phyloP scores from a whole-genome alignment of 2,797 vertebrate genomes.

The Chloroceryle amazona region DNA sequence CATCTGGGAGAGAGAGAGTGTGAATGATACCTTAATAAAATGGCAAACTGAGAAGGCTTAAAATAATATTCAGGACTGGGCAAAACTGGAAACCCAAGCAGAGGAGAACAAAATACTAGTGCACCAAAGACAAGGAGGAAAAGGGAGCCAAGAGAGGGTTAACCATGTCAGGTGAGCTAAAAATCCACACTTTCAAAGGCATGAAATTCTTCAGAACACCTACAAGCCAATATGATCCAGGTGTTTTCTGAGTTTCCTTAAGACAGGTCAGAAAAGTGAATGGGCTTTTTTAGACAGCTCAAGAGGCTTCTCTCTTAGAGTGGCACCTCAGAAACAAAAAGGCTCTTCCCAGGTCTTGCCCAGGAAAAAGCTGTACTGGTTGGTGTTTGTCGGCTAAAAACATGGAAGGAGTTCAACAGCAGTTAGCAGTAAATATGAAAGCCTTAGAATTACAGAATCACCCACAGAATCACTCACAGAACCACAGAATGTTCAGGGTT shows the following conservation, averaged over 20 bases:
- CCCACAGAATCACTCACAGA: too few relatives aligned
- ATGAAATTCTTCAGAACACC: neutral
- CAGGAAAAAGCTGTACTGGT: neutral
- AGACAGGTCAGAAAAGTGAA: neutral
- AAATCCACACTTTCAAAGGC: neutral
- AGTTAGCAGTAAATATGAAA: neutral
- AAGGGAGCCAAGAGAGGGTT: neutral
- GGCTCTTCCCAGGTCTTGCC: neutral
- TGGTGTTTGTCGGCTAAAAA: neutral
- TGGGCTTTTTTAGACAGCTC: neutral
- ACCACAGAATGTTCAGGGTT: too few relatives aligned
- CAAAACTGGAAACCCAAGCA: neutral
- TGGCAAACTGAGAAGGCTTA: neutral
- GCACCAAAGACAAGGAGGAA: neutral
- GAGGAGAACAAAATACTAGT: neutral
- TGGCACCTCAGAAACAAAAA: neutral
- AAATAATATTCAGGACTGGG: neutral
- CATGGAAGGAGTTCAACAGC: fast-evolving
- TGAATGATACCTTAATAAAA: neutral
- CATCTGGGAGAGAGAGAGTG: neutral
- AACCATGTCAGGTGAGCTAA: neutral
- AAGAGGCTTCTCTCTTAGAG: neutral
- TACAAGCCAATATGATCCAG: neutral
- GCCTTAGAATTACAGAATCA: neutral
- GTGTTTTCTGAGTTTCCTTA: neutral